A percentile compares a stretch with the other conserved stretches of the same genome.
Evolutionary conservation across 2,888 invertebrate genomes (phyloP).

Genomic region (Megamerina dolium): DNA sequence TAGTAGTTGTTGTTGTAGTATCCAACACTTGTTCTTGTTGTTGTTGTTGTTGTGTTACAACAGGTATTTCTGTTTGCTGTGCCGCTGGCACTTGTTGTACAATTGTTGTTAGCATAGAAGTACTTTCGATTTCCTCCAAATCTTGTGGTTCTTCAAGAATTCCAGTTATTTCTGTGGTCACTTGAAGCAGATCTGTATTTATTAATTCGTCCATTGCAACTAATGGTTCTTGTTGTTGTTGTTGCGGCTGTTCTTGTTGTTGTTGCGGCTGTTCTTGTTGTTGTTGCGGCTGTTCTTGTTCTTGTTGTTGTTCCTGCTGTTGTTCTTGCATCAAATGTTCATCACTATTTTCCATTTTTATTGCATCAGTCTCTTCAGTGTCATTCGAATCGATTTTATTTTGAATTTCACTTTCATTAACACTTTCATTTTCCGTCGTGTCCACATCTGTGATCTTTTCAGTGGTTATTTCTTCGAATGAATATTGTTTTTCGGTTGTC

Average conservation of each 20-base stretch:
- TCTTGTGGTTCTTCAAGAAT: constrained; percentile 5
- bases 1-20: background rate
- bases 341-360: constrained; percentile 1
- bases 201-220: background rate
- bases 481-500: background rate
- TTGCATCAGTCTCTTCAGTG: background rate
- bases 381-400: constrained; percentile 7
- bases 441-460: constrained; percentile 3
- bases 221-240: background rate
- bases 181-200: no score
- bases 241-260: background rate
- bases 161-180: background rate
- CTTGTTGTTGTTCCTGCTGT: background rate
- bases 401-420: background rate
- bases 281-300: background rate
- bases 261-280: no score
- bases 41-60: constrained; percentile 1
- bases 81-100: constrained; percentile 25
- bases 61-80: background rate
- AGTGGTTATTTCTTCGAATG: constrained; percentile 9
- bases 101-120: constrained; percentile 37
- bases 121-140: constrained; percentile 7
- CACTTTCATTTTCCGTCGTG: background rate
- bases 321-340: background rate
- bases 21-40: background rate